Conservation (phyloP, 2,888 invertebrate species). For the Cecidostiba fungosa region DNA sequence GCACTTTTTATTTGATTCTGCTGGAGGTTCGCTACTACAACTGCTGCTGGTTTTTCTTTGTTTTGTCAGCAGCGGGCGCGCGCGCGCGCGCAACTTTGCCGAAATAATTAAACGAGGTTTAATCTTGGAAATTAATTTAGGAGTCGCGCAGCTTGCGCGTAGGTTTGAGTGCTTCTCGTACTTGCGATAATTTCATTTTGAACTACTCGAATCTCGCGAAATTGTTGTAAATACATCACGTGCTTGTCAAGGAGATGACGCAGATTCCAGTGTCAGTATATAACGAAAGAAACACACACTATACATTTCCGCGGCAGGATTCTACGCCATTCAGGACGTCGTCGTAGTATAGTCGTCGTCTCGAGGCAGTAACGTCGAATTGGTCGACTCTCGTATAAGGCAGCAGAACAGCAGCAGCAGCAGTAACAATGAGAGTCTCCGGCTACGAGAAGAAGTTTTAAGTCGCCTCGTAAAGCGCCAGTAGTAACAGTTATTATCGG, state of each 20-base stretch:
- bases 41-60: not conserved
- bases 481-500: constrained; percentile 74
- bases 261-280: not conserved
- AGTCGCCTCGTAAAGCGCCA: constrained; percentile 72
- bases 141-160: not conserved
- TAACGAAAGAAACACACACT: constrained; percentile 38
- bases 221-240: not conserved
- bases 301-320: not conserved
- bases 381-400: constrained; percentile 32
- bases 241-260: not conserved
- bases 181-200: constrained; percentile 37
- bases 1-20: constrained; percentile 60
- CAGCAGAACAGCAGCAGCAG: not conserved
- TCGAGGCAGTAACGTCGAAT: constrained; percentile 37
- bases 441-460: constrained; percentile 68
- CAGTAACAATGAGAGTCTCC: not conserved
- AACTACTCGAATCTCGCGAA: not conserved
- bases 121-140: constrained; percentile 48
- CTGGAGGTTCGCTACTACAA: constrained; percentile 18
- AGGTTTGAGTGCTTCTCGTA: constrained; percentile 5
- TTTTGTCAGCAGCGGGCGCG: constrained; percentile 9
- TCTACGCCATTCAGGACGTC: not conserved
- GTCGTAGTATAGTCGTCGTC: not conserved
- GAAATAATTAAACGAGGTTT: constrained; percentile 55
- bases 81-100: too few species aligned